Base-by-base conservation (phyloP, 2,888 invertebrate genomes). In the Stratiomys singularior region DNA sequence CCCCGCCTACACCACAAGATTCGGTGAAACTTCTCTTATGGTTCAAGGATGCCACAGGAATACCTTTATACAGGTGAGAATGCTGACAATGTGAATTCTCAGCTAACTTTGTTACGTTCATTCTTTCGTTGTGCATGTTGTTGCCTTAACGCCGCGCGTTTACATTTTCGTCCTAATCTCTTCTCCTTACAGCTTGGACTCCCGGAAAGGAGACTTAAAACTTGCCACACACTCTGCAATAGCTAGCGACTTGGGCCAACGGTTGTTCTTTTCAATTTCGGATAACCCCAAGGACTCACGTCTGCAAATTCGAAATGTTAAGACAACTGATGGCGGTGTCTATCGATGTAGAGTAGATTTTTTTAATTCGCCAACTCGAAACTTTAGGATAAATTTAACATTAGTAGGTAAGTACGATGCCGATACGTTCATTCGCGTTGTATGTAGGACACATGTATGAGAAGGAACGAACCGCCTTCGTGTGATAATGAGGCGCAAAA, bases 281-380 rank as follows among this genome's bases (percentile, higher is more conserved):
- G 93, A 93, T 83, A 91, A 90, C 82, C 91, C 92, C 18, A 91
- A 93, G 82, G 92, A 91, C 83, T 93, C 94, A 7, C 92, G 92
- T 81, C 89, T 95, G 63, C 91, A 92, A 81, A 91, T 95, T 81
- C 91, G 92, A 83, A 91, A 92, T 83, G 93, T 94, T 78, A 90
- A 90, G 77, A 86, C 89, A 60, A 89, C 90, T 28, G 96, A 96
- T 83, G 94, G 95, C 82, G 96, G 96, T 1, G 88, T 94, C 56
- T 97, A 95, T 86, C 90, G 96, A 78, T 96, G 96, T 86, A 89
- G 96, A 82, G 93, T 96, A 81, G 96, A 97, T 88, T 97, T 96
- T 85, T 91, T 93, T 79, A 93, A 96, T 86, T 94, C 95, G 0
- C 96, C 96, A 0, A 96, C 96, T 0, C 91, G 93, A 83, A 96